A percentile compares a stretch with the other conserved stretches of the same genome.
Conservation (phyloP, 2,888 invertebrate genomes). For the Tetheella fluctuosa region DNA sequence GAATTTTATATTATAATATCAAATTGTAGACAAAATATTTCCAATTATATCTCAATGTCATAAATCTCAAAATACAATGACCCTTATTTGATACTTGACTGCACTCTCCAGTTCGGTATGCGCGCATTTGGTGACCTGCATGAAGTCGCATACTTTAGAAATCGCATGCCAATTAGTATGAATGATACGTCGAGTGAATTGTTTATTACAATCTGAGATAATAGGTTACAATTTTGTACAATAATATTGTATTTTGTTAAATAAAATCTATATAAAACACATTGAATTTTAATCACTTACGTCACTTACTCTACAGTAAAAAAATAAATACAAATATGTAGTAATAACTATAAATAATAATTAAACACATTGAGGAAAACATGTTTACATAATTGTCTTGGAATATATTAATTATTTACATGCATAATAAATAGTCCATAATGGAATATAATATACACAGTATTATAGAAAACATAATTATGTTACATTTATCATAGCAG, state of each 20-base stretch:
- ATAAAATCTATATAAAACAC: slow-evolving; percentile 37
- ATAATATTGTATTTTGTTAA: slow-evolving; percentile 51
- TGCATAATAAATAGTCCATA: slow-evolving; percentile 13
- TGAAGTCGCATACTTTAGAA: not conserved
- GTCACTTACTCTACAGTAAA: slow-evolving; percentile 20
- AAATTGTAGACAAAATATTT: no score
- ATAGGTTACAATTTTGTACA: slow-evolving; percentile 56
- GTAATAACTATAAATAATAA: not conserved
- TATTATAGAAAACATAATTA: not conserved
- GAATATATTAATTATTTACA: slow-evolving; percentile 17
- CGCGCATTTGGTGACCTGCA: not conserved
- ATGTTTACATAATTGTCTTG: slow-evolving; percentile 10
- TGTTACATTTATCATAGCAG: not conserved
- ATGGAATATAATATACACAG: not conserved
- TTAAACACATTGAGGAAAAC: not conserved
- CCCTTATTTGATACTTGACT: not conserved
- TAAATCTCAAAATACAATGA: not conserved
- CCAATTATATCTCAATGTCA: not conserved
- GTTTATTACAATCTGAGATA: slow-evolving; percentile 49
- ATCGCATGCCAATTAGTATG: not conserved
- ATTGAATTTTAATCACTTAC: slow-evolving; percentile 28
- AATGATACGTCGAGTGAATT: slow-evolving; percentile 6
- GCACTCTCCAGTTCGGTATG: not conserved
- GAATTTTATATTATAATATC: no score
- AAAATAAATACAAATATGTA: not conserved